These are phyloP conservation scores for Coregonus suidteri DNA, from an alignment of 2,797 vertebrate species.

Conservation along the genomic window DNA sequence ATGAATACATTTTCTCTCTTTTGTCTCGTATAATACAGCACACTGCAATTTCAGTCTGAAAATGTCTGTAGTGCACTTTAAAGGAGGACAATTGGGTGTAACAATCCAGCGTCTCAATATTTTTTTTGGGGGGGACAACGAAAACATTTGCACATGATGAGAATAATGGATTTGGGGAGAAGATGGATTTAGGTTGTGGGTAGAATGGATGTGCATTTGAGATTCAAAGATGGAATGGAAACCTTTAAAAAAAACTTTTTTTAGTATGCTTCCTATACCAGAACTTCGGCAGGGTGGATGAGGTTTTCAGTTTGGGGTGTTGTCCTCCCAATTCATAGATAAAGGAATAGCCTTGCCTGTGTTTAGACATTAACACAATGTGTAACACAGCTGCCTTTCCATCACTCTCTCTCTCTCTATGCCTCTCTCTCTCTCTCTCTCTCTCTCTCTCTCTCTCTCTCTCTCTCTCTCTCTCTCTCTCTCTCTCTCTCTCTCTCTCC, in stretches of 20 bases:
- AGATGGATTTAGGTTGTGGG: slow-evolving; percentile 21
- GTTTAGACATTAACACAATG: slow-evolving; percentile 30
- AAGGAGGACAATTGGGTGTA: slow-evolving; percentile 16
- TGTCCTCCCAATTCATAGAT: neutral
- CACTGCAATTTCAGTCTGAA: slow-evolving; percentile 33
- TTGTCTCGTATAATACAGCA: slow-evolving; percentile 33
- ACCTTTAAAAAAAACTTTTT: neutral
- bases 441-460: too few relatives aligned
- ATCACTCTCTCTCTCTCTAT: slow-evolving; percentile 34
- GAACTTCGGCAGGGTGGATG: neutral
- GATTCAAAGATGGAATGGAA: neutral
- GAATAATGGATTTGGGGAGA: slow-evolving; percentile 32
- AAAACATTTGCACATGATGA: slow-evolving; percentile 41
- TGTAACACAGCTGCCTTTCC: slow-evolving; percentile 26
- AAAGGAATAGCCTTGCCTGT: slow-evolving; percentile 24
- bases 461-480: too few relatives aligned
- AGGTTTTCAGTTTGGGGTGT: neutral
- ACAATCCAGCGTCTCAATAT: slow-evolving; percentile 26
- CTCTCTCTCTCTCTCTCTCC: too few relatives aligned
- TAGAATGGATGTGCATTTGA: neutral
- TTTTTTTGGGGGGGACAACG: neutral
- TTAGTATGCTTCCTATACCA: neutral
- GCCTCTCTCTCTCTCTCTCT: too few relatives aligned
- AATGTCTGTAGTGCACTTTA: slow-evolving; percentile 20
- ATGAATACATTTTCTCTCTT: slow-evolving; percentile 38